Evolutionary conservation across 2,888 invertebrate genomes (phyloP), one percentile per base, ranked within the genome.

Genomic region (Tortrix viridana): DNA sequence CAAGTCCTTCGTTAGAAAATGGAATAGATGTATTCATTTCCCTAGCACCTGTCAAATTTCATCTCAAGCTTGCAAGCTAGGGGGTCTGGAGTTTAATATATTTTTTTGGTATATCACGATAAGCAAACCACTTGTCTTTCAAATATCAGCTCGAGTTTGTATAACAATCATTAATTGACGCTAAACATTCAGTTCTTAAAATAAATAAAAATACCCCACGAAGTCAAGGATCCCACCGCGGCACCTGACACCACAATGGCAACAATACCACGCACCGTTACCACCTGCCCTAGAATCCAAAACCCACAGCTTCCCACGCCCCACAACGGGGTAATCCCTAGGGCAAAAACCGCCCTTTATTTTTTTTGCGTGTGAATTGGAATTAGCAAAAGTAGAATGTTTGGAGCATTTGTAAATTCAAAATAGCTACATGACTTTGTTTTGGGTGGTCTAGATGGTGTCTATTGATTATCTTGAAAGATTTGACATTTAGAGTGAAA

Each of bases 261-360:
- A 44, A 18, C 50, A 50, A 54, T 20, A 32, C 26, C 47, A 7
- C 16, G 18, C 14, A n/a, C 20, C 43, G 19, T 58, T 6, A n/a
- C 20, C 43, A 90, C 89, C 89, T 89, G 89, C 79, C 80, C 47
- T 49, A 77, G 75, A 80, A 75, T 84, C 86, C 77, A 85, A 85
- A 76, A 66, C 67, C 56, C 55, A 49, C 55, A 9, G 49, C 69
- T 80, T 82, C 83, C 80, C 84, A 86, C 88, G 86, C 88, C 88
- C 73, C 37, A 89, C 88, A 89, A 86, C 81, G 88, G 85, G 86
- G 88, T 89, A 84, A 65, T 73, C 65, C 69, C 63, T 5, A 14
- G 44, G 41, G 57, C 38, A 57, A 57, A 56, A 62, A 41, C 62
- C 7, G 4, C 2, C 53, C 23, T 53, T 60, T 43, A 50, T 22